These are phyloP conservation scores for Podarcis cretensis DNA, from an alignment of 2,113 vertebrate genomes.

Conservation along the genomic window DNA sequence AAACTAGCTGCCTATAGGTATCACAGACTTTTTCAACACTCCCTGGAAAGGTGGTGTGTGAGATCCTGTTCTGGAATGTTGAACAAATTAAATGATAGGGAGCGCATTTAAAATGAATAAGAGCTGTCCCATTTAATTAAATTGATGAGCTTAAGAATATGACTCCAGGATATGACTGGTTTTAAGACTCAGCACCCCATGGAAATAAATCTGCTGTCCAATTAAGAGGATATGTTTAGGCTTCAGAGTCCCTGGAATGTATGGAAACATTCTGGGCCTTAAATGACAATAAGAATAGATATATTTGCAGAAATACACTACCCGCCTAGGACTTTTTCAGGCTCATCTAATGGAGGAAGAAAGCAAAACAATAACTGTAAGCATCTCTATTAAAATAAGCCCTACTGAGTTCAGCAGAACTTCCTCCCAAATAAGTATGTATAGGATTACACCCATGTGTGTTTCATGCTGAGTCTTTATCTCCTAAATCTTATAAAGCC, in stretches of 20 bases:
- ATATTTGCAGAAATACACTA: not conserved
- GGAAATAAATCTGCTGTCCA: not conserved
- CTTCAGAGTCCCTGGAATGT: not conserved
- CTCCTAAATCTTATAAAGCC: not conserved
- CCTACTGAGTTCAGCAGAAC: too few species aligned
- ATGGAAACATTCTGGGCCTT: not conserved
- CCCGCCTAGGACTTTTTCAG: not conserved
- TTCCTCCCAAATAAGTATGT: too few species aligned
- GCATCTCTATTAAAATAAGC: not conserved
- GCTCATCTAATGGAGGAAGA: not conserved
- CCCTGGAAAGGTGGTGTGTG: too few species aligned
- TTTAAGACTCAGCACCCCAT: not conserved
- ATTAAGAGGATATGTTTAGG: not conserved
- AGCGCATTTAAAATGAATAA: not conserved
- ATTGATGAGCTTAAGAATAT: not conserved
- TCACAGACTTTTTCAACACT: not conserved
- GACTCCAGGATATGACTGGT: not conserved
- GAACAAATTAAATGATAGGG: not conserved
- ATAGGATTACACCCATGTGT: not conserved
- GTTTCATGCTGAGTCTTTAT: not conserved
- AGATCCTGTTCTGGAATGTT: not conserved
- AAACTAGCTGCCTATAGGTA: too few species aligned
- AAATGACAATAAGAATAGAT: not conserved
- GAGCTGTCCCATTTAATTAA: too few species aligned
- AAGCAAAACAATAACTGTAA: not conserved